These are phyloP conservation scores for Eucidaris tribuloides DNA, from an alignment of 35 echinoderm and acorn worm species.

Conservation along the genomic window DNA sequence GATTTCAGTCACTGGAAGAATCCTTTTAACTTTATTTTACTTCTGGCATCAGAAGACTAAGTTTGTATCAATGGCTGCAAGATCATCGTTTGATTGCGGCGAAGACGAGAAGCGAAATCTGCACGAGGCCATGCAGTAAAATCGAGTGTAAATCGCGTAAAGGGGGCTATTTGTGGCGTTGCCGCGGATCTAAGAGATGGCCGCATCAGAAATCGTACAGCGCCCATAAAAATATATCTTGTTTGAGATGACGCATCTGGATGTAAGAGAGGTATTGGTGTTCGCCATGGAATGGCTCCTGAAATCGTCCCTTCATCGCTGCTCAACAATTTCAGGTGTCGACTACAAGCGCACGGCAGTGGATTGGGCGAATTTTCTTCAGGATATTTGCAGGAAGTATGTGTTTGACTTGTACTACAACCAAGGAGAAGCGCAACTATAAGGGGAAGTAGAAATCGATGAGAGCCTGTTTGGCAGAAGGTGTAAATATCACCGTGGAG, in stretches of 20 bases:
- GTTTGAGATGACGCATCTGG: background rate
- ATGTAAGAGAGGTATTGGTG: background rate
- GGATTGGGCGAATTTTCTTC: background rate
- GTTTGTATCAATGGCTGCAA: background rate
- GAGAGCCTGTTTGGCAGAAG: constrained; percentile 20
- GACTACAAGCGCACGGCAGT: constrained; percentile 10
- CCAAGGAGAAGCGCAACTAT: background rate
- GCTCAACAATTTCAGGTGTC: background rate
- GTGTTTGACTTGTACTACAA: background rate
- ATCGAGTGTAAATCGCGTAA: no score
- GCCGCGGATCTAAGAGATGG: background rate
- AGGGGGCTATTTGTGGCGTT: background rate
- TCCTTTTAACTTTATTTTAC: background rate
- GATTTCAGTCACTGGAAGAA: background rate
- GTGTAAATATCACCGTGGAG: background rate
- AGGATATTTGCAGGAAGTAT: background rate
- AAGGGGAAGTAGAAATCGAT: constrained; percentile 6
- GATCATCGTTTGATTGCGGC: background rate
- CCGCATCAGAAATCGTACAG: background rate
- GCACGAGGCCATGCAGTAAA: background rate
- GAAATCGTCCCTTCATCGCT: constrained; percentile 1
- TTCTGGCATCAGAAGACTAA: background rate
- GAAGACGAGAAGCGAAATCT: background rate
- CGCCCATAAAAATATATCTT: background rate
- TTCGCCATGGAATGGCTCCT: background rate